Evolutionary conservation across 1,140 invertebrate species (phyloP), one percentile per base, ranked within the genome.

Genomic region (Sitodiplosis mosellana): DNA sequence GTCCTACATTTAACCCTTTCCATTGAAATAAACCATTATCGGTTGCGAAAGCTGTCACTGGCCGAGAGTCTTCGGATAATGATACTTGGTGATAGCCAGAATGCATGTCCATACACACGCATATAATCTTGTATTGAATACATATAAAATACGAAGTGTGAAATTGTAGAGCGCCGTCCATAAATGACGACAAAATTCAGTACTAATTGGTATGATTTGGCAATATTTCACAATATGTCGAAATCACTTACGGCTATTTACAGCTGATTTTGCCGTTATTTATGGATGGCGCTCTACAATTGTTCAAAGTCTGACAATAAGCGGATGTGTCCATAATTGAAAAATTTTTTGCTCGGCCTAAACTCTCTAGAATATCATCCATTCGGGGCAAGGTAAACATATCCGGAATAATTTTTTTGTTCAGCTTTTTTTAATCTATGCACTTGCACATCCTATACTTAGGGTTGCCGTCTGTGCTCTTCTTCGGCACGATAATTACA

Each of bases 21-120:
- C 7, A 6, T 47, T 8, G 34, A 17, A 47, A 36, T 47, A 33
- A 34, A 14, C 45, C 8, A 20, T 8, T 33, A 6, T 36, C n/a
- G 7, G 27, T 47, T 6, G 10, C 12, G 18, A 47, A 33, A 10
- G 27, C 33, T 34, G 45, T 47, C 15, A 36, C 4, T 17, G 22
- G 27, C 8, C 45, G 15, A 17, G 21, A 36, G 14, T 47, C 27
- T 36, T 36, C 11, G 5, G 33, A 22, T 11, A 36, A 12, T 37
- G 15, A 43, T n/a, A 72, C 53, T 52, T 73, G 69, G 54, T 58
- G 65, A 54, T 64, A 73, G 2, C 68, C 69, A 45, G 50, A 55
- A 1, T 45, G 48, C n/a, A 67, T 38, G 53, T n/a, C n/a, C n/a
- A n/a, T n/a, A n/a, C n/a, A n/a, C n/a, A n/a, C n/a, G n/a, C n/a